Evolutionary conservation across 2,888 invertebrate genomes (phyloP), one percentile per base, ranked within the genome.

Genomic region (Pilophorus perplexus): DNA sequence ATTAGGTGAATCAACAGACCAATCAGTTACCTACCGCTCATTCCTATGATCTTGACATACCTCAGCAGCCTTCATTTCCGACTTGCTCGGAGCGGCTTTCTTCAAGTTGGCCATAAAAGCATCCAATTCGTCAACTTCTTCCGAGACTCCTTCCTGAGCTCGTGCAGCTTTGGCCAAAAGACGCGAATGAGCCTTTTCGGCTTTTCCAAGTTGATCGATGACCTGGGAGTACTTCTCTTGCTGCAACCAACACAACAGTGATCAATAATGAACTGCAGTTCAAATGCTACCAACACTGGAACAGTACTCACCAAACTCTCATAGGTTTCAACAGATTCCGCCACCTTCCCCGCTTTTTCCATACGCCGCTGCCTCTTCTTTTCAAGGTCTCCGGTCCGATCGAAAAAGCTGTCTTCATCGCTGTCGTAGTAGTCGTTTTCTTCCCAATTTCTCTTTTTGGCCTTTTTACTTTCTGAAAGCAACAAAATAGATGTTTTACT

Each of bases 401-500:
- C 99, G 62, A 94, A 82, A 80, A 90, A 99, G 20, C 89, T 89
- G 77, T 99, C 98, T 68, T 99, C 98, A 74, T 99, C 96, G 1
- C 92, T 92, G 72, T 92, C 91, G 76, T 93, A 94, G 76, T 83
- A 94, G 77, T 95, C 97, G 74, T 96, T 90, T 2, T 90, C 90
- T 73, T 86, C 84, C 84, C 90, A 89, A 72, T 89, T 85, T 71
- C 86, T 86, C 8, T 82, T 78, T 76, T 90, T 92, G 0, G 88
- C 82, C 67, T 91, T 88, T n/a, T 87, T 84, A 0, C 89, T 87
- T 76, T 93, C 92, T 90, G 73, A 64, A 72, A 67, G 57, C 40
- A 55, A 55, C n/a, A 6, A 5, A 25, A 10, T 48, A 48, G 10
- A 48, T 5, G 12, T 33, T 33, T 12, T 8, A 33, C 12, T 33